These are phyloP conservation scores for Limenitis camilla DNA, from an alignment of 2,888 invertebrate species.

Conservation along the genomic window DNA sequence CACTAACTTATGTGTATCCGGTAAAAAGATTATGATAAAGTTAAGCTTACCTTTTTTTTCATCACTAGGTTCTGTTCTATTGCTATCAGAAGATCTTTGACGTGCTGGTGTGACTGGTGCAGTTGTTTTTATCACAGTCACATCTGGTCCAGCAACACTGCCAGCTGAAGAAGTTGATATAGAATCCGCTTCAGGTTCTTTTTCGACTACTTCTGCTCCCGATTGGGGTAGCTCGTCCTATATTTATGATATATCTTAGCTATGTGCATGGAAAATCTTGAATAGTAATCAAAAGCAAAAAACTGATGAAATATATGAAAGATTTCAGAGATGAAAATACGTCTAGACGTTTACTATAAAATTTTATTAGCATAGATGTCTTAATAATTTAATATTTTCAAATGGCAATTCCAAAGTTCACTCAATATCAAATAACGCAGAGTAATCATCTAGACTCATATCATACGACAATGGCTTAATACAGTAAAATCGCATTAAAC, in stretches of 20 bases:
- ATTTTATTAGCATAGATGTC: too few species aligned
- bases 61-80: conserved; percentile 64
- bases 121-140: conserved; percentile 54
- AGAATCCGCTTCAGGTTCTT: conserved; percentile 52
- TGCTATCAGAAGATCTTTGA: conserved; percentile 74
- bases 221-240: conserved; percentile 64
- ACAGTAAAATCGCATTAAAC: too few species aligned
- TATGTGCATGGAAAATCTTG: neutral
- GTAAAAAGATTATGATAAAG: neutral
- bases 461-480: too few species aligned
- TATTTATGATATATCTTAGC: neutral
- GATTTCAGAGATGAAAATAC: too few species aligned
- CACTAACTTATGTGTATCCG: neutral
- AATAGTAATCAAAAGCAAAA: too few species aligned
- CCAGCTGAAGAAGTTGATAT: conserved; percentile 56
- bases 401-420: too few species aligned
- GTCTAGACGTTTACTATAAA: too few species aligned
- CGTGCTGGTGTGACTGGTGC: conserved; percentile 53
- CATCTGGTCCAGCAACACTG: conserved; percentile 56
- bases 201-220: conserved; percentile 52
- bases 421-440: too few species aligned
- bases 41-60: conserved; percentile 59
- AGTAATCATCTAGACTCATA: too few species aligned
- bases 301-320: too few species aligned
- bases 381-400: too few species aligned